These are phyloP conservation scores for Platorchestia sp. DNA, from an alignment of 1,140 invertebrate species.

Conservation along the genomic window DNA sequence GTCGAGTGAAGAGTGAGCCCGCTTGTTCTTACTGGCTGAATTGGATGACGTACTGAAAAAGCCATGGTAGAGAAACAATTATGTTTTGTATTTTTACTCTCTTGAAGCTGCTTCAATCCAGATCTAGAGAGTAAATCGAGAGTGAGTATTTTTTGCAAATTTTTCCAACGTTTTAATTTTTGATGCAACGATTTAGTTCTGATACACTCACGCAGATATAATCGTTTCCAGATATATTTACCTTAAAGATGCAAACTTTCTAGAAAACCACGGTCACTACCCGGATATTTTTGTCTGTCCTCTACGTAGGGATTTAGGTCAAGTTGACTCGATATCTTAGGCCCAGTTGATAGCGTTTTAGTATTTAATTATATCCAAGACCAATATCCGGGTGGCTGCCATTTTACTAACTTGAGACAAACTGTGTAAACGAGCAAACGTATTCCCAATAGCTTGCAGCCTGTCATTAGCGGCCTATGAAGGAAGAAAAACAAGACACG, in stretches of 20 bases:
- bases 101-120: too few relatives aligned
- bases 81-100: too few relatives aligned
- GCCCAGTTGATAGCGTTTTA: neutral
- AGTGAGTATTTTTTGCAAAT: too few relatives aligned
- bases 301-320: neutral
- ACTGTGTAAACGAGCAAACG: constrained; percentile 29
- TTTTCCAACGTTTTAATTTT: too few relatives aligned
- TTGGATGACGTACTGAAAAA: too few relatives aligned
- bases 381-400: constrained; percentile 7
- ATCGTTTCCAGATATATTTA: neutral
- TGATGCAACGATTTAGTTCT: neutral
- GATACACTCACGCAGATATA: neutral
- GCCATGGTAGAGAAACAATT: too few relatives aligned
- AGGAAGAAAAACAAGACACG: neutral
- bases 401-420: neutral
- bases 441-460: constrained; percentile 22
- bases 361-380: neutral
- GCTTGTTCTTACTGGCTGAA: too few relatives aligned
- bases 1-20: too few relatives aligned
- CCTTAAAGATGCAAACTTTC: neutral
- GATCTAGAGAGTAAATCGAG: too few relatives aligned
- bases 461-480: constrained; percentile 11
- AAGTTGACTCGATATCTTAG: neutral
- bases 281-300: neutral
- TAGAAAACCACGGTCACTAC: neutral